Evolutionary conservation across 92 coral and sea anemone species (phyloP), one percentile per base, ranked within the genome.

Genomic region (Palythoa heliodiscus): DNA sequence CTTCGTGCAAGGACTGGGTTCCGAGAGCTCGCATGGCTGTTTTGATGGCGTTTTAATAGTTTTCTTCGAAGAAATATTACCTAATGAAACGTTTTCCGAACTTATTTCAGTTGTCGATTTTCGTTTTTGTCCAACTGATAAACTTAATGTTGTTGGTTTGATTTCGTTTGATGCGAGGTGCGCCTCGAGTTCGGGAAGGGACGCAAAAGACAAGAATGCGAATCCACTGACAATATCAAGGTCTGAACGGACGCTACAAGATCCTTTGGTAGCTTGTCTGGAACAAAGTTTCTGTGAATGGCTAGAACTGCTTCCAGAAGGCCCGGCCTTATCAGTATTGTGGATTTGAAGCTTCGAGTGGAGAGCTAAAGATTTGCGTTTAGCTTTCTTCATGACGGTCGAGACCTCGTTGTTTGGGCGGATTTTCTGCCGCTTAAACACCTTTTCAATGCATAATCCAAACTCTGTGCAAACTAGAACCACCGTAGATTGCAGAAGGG

Each of bases 151-250:
- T 19, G 84, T 75, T 48, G 91, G 70, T 38, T 88, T 91, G 60
- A 82, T 83, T 86, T 93, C 97, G 84, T 90, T 88, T 70, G 75
- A 86, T 61, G 87, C 95, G 88, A 93, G 90, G 87, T 93, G 97
- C 82, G 88, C 53, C 73, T 93, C 92, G 70, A 93, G 95, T 52
- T 89, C 95, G 23, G 79, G 90, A 52, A 86, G 83, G 22, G 89
- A 89, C 29, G 91, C 86, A 86, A 93, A 93, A 13, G 97, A 91
- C 48, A 91, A 70, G 58, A 93, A 93, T 29, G 95, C 97, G 88
- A 93, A 93, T 10, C 97, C 97, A 84, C 97, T 81, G 11, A 93
- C 91, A 10, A 93, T 82, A 71, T 93, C 97, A 83, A 93, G 67
- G 75, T 93, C 97, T 20, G 97, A 93, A 70, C 85, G 86, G 19